Evolutionary conservation across 2,888 invertebrate genomes (phyloP).

Genomic region (Tubiluchus corallicola): DNA sequence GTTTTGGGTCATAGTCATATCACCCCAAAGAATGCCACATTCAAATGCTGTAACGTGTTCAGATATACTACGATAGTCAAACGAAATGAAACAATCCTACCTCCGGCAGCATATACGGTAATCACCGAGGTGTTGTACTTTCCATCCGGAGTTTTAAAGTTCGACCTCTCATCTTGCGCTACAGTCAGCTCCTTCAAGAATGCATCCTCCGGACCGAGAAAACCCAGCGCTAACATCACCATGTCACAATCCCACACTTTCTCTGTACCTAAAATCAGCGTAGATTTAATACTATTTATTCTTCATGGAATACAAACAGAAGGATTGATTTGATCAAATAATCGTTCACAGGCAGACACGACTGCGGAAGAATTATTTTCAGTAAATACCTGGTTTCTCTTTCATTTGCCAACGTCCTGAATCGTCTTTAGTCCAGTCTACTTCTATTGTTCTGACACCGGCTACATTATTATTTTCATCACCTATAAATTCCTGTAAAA

Average conservation of each 20-base stretch:
- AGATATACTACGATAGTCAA: too few relatives aligned
- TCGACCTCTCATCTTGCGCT: conserved; percentile 73
- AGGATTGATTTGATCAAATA: too few relatives aligned
- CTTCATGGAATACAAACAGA: too few relatives aligned
- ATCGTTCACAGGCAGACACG: too few relatives aligned
- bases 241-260: too few relatives aligned
- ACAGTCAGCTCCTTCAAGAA: conserved; percentile 58
- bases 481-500: conserved; percentile 56
- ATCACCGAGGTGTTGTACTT: conserved; percentile 58
- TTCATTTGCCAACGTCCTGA: conserved; percentile 80
- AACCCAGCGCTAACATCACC: conserved; percentile 93
- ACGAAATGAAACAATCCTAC: too few relatives aligned
- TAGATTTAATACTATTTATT: too few relatives aligned
- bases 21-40: too few relatives aligned
- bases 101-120: conserved; percentile 86
- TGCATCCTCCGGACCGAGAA: conserved; percentile 80
- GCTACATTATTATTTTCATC: conserved; percentile 73
- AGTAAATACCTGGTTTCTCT: conserved; percentile 58
- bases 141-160: conserved; percentile 58
- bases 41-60: too few relatives aligned
- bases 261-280: too few relatives aligned
- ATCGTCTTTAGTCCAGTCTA: conserved; percentile 79
- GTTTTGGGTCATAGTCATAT: too few relatives aligned
- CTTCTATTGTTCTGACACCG: conserved; percentile 72
- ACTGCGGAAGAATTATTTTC: conserved; percentile 7